These are phyloP conservation scores for Megaustenia siamemsis DNA, from an alignment of 2,888 invertebrate species.

Conservation along the genomic window DNA sequence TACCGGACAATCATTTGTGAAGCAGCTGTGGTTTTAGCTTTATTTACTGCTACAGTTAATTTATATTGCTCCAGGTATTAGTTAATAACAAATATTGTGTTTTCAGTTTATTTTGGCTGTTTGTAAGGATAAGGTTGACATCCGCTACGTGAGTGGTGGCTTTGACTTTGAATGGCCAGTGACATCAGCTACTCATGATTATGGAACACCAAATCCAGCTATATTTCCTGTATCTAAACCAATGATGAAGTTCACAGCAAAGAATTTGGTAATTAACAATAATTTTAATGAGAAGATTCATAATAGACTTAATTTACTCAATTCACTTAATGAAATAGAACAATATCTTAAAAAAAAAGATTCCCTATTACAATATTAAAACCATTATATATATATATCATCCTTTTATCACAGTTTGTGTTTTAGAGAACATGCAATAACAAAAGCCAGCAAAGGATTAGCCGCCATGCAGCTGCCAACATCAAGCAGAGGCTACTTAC, in stretches of 20 bases:
- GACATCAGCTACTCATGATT: constrained; percentile 86
- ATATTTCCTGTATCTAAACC: constrained; percentile 33
- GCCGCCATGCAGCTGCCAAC: no score
- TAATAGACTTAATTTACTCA: not conserved
- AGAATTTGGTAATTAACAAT: constrained; percentile 25
- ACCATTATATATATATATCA: no score
- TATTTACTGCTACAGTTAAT: no score
- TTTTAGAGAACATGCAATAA: no score
- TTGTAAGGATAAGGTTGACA: constrained; percentile 62
- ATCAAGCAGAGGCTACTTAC: no score
- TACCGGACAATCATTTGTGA: no score
- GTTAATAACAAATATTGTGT: no score
- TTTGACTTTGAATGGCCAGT: constrained; percentile 81
- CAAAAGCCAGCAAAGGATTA: no score
- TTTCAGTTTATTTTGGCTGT: constrained; percentile 69
- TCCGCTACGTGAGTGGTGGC: constrained; percentile 64
- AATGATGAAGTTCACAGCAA: constrained; percentile 21
- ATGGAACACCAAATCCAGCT: constrained; percentile 84
- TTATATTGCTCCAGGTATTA: no score
- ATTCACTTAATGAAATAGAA: not conserved
- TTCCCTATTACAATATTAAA: no score
- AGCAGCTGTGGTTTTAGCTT: no score
- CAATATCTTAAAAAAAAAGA: not conserved
- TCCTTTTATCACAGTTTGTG: no score
- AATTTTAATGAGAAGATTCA: not conserved